Base-by-base conservation (phyloP, 2,113 vertebrate species). In the Cebus imitator region DNA sequence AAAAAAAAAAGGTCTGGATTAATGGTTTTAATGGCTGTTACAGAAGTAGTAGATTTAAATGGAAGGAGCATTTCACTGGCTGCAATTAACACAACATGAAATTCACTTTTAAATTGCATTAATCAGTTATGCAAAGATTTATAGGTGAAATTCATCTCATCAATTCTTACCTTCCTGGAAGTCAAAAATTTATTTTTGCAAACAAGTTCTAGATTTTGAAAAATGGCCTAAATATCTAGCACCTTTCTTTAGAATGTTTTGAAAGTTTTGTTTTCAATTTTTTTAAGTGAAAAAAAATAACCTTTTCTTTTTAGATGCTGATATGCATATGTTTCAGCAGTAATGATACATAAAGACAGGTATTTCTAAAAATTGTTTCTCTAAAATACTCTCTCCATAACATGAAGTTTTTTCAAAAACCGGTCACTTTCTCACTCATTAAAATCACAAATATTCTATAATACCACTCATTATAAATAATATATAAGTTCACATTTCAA, bases 101-200 rank as follows among this genome's bases (percentile, higher is more conserved):
- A 83, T 43, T 78, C 17, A 43, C 27, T 96, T 98, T 92, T 78
- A 94, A 80, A 84, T 35, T 64, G 13, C 61, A 72, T 76, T 91
- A 3, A 61, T 66, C 4, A 57, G 75, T 48, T 91, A 52, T 83
- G 27, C 14, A 86, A 66, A 82, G 30, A 30, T 73, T 86, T 75
- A 37, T 88, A 32, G 7, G 25, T 72, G 7, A 3, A 95, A 92
- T 95, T 91, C 4, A 72, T 72, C 9, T 92, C 84, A 32, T 83
- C 85, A 94, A 89, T 96, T 92, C 17, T 7, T 18, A 13, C 89
- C 13, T 84, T 9, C 17, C 8, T 20, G 3, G 40, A 40, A 87
- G 8, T 89, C 48, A 90, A 35, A 81, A 80, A 57, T 82, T 78
- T 35, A 68, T 91, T 73, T 23, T 58, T 76, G 1, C 8, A 75